Evolutionary conservation across 1,140 invertebrate genomes (phyloP), one percentile per base, ranked within the genome.

Genomic region (Caenorhabditis latens): DNA sequence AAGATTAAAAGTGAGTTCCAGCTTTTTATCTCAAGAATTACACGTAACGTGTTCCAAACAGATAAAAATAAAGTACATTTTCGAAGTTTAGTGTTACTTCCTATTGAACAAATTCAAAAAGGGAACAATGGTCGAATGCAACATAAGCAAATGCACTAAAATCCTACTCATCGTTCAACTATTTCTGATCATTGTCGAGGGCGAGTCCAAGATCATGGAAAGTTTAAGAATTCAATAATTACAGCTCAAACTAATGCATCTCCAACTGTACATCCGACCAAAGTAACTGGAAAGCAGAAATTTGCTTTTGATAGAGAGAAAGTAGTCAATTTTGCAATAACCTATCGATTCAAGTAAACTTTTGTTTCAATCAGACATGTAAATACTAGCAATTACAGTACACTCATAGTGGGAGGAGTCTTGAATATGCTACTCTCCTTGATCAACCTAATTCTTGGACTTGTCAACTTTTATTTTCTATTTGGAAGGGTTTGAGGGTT

Each of bases 401-500:
- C 46, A 46, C 42, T 75, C 14, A n/a, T 46, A 6, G 6, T 75
- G 6, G 67, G 67, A 46, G 67, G 67, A 43, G 11, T 75, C n/a
- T 16, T 75, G 3, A 75, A 75, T 32, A 46, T 75, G 67, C 48
- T 42, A 46, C 19, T 75, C 19, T 75, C 67, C 2, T 48, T 75
- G 42, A 19, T 75, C 4, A 75, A 75, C 46, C 43, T 75, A 6
- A 75, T 75, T n/a, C n/a, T 75, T 48, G 67, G 42, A 7, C 43
- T 75, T n/a, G 16, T 75, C 43, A 75, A 75, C 24, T 75, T 75
- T 75, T 75, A 75, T 46, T 46, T 75, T 8, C 46, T 75, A 16
- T 46, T 75, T 75, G 67, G 67, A 75, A 75, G 67, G n/a, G 67
- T 75, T 40, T 61, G 50, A n/a, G 42, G 46, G 7, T 75, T 75